Evolutionary conservation across 1,140 invertebrate species (phyloP).

Genomic region (Drosophila bipectinata): DNA sequence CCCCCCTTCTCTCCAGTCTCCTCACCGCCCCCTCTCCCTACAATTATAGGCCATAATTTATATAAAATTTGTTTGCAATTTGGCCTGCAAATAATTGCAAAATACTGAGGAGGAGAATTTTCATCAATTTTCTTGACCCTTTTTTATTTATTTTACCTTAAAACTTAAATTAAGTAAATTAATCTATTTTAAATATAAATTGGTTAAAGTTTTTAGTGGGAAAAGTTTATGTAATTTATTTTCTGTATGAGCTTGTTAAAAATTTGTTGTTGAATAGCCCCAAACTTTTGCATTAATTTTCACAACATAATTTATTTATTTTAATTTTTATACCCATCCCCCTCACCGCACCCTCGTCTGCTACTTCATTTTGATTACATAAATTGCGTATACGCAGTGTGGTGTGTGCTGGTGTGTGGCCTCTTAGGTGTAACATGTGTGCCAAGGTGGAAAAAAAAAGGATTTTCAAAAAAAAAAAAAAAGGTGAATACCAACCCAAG

Average conservation of each 20-base stretch:
- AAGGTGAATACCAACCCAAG: conserved; percentile 30
- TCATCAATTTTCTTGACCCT: conserved; percentile 13
- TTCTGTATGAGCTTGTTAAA: not conserved
- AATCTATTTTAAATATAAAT: conserved; percentile 15
- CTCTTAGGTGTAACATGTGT: conserved; percentile 40
- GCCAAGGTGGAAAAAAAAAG: conserved; percentile 40
- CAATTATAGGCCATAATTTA: conserved; percentile 28
- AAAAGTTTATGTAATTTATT: not conserved
- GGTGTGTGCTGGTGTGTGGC: conserved; percentile 1
- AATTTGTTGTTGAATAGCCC: not conserved
- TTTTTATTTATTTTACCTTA: not conserved
- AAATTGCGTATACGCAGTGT: conserved; percentile 48
- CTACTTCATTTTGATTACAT: conserved; percentile 28
- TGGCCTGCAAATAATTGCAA: conserved; percentile 41
- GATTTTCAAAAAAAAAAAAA: conserved; percentile 3
- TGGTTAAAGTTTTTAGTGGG: not conserved
- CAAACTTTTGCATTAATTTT: conserved; percentile 16
- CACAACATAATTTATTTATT: conserved; percentile 33
- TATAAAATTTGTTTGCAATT: conserved; percentile 47
- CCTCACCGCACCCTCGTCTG: not conserved
- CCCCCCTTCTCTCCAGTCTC: not conserved
- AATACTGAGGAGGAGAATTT: conserved; percentile 5
- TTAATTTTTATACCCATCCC: conserved; percentile 28
- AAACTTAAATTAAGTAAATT: too few relatives aligned
- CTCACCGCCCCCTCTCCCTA: not conserved